Evolutionary conservation across 2,797 vertebrate genomes (phyloP), one percentile per base, ranked within the genome.

Genomic region (Arrhamphus sclerolepis): DNA sequence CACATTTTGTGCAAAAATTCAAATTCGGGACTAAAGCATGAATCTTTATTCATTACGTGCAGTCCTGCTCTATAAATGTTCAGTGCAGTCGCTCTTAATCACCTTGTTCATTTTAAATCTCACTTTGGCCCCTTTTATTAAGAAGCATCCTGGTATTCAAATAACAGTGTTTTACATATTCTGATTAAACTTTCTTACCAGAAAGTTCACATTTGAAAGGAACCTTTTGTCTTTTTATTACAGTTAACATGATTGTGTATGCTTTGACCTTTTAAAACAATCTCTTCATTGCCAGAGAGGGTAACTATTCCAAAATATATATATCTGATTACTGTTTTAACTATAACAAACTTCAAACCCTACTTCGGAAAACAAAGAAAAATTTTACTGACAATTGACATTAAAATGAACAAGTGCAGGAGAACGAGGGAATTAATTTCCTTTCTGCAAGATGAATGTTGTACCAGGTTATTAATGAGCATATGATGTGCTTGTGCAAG

Each of bases 11-110:
- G 93, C 94, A 94, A 96, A 98, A 97, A 98, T 96, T 95, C 93
- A 97, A 98, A 96, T 97, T 96, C 95, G 94, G 92, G 94, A 95
- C 95, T 94, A 95, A 96, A 97, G 95, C 95, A 94, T 94, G 95
- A 97, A 97, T 97, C 96, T 97, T 98, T 96, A 97, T 98, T 98
- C 95, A 96, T 98, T 97, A 97, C 93, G 95, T 86, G 90, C 89
- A 86, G 92, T 90, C 94, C 92, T 90, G 94, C 93, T 95, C 95
- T 94, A 96, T 97, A 97, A 98, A 97, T 96, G 96, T 94, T 93
- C 93, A 90, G 92, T 94, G 94, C 93, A 92, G 95, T 94, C 90
- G 89, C 93, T 95, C 93, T 95, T 97, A 96, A 98, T 98, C 95
- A 97, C 94, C 92, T 93, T 93, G 93, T 94, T 95, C 94, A 93